These are phyloP conservation scores for Limnephilus rhombicus DNA, from an alignment of 2,888 invertebrate species.

Conservation along the genomic window DNA sequence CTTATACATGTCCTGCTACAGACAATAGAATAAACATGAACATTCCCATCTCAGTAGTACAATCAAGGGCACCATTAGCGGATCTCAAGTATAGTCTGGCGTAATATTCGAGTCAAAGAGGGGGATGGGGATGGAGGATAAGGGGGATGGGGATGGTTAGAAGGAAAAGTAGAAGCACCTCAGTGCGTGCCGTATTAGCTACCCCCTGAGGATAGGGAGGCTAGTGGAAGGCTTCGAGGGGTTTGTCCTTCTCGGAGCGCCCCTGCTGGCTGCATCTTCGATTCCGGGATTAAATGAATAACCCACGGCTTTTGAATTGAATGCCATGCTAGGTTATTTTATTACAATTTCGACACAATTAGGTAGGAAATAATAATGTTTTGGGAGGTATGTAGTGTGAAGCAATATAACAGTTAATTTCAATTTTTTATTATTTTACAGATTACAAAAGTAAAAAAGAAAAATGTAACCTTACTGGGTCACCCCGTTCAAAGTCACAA, in stretches of 20 bases:
- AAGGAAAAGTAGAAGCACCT: constrained; percentile 17
- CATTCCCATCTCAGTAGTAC: background rate
- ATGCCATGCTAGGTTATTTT: background rate
- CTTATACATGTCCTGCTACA: background rate
- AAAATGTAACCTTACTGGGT: too few relatives aligned
- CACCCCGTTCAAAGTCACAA: too few relatives aligned
- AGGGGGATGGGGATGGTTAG: background rate
- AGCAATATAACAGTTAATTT: background rate
- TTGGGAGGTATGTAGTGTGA: background rate
- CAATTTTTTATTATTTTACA: background rate
- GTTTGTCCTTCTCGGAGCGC: background rate
- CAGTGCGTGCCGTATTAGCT: constrained; percentile 55
- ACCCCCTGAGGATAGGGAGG: constrained; percentile 7
- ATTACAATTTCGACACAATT: background rate
- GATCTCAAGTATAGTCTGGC: constrained; percentile 10
- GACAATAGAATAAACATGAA: background rate
- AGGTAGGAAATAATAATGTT: background rate
- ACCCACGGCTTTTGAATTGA: background rate
- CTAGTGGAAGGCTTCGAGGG: constrained; percentile 2
- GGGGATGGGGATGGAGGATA: too few relatives aligned
- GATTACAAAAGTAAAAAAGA: too few relatives aligned
- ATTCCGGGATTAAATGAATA: constrained; percentile 12
- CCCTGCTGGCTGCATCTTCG: constrained; percentile 28
- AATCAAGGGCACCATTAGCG: constrained; percentile 32
- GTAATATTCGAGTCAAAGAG: background rate